Evolutionary conservation across 2,797 vertebrate species (phyloP), one percentile per base, ranked within the genome.

Genomic region (Pseudochirops corinnae): DNA sequence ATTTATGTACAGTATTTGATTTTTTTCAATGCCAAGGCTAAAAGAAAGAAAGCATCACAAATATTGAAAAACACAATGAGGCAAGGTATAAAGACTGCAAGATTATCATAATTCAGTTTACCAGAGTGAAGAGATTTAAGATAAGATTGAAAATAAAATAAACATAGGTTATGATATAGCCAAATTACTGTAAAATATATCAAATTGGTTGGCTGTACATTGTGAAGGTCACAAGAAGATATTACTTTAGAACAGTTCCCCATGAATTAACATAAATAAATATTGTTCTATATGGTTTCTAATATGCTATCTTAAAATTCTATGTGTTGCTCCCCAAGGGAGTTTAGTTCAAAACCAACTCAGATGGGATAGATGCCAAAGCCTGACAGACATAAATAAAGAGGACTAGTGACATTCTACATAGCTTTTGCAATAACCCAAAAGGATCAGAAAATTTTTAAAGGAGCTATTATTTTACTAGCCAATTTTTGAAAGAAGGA

Each of bases 131-230:
- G 97, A 96, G 60, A 94, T 97, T 98, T 97, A 97, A 97, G 97
- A 97, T 94, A 95, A 98, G 98, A 97, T 97, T 98, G 97, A 97
- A 98, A 99, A 98, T 98, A 97, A 98, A 98, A 98, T 97, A 98
- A 98, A 98, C 96, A 98, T 97, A 95, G 95, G 95, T 97, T 96
- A 97, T 92, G 94, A 97, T 96, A 93, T 90, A 97, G 94, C 93
- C 94, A 97, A 97, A 97, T 97, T 93, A 94, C 94, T 98, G 95
- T 93, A 60, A 98, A 98, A 97, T 39, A 9, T 93, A 96, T 98
- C 91, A 98, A 93, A 98, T 95, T 98, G 96, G 93, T 93, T 96
- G 97, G 94, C 95, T 93, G 94, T 97, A 97, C 93, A 94, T 93
- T 97, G 94, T 94, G 67, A 91, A 96, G 98, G 98, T 98, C 97